Conservation (phyloP, 1,140 invertebrate genomes). For the Palaemon carinicauda region DNA sequence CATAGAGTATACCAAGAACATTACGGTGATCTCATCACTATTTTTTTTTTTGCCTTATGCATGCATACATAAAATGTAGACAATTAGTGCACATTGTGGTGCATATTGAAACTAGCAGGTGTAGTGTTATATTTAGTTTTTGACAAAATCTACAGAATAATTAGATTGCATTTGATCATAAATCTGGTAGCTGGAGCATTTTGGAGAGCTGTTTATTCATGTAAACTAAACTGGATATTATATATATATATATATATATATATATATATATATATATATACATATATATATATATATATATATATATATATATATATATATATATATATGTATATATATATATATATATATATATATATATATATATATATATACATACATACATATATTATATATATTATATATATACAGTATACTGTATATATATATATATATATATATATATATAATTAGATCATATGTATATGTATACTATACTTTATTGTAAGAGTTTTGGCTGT, state of each 20-base stretch:
- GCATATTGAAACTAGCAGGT: neutral
- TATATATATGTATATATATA: neutral
- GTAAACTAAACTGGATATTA: too few relatives aligned
- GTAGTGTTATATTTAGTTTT: too few relatives aligned
- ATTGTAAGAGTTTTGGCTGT: neutral
- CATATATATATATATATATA: too few relatives aligned
- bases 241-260: too few relatives aligned
- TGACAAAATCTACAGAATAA: too few relatives aligned
- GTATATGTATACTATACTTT: neutral
- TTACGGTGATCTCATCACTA: too few relatives aligned
- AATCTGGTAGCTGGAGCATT: too few relatives aligned
- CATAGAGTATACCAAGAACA: too few relatives aligned
- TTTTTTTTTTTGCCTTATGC: too few relatives aligned
- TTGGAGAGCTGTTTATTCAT: too few relatives aligned
- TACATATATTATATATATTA: neutral
- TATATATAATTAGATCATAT: constrained; percentile 21
- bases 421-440: constrained; percentile 28
- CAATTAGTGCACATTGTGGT: neutral
- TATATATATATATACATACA: neutral
- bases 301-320: neutral
- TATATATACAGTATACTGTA: constrained; percentile 14
- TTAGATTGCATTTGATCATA: too few relatives aligned
- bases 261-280: too few relatives aligned
- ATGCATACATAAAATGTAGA: neutral
- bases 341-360: neutral